These are phyloP conservation scores for Cyanistes caeruleus DNA, from an alignment of 2,113 vertebrate species.

Conservation along the genomic window DNA sequence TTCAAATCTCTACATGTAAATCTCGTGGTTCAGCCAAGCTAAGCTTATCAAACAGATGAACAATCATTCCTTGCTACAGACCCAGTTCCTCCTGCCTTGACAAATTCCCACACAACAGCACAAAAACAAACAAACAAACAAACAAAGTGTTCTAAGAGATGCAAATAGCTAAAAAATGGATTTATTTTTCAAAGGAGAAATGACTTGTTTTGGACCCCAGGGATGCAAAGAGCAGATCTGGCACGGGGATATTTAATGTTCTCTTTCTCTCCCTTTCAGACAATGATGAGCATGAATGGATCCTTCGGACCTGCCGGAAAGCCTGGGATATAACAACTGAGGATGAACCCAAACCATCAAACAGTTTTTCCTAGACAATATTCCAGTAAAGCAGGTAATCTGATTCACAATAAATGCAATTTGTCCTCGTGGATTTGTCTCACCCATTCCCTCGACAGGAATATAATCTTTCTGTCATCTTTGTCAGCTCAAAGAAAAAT, in stretches of 20 bases:
- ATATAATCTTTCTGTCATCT: slow-evolving; percentile 63
- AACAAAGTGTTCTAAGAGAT: background rate
- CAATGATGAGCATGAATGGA: slow-evolving; percentile 89
- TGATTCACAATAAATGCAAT: background rate
- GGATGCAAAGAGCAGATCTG: background rate
- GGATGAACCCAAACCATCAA: background rate
- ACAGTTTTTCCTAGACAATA: background rate
- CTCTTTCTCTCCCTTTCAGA: slow-evolving; percentile 76
- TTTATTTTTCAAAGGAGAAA: background rate
- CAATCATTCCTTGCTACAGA: background rate
- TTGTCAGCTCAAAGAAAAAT: slow-evolving; percentile 60
- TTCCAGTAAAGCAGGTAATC: background rate
- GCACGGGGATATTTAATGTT: background rate
- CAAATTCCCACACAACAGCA: background rate
- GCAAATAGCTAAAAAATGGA: background rate
- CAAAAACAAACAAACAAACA: background rate
- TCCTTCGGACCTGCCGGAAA: slow-evolving; percentile 85
- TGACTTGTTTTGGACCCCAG: background rate
- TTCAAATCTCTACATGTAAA: background rate
- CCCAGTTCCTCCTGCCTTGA: background rate
- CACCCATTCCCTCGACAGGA: slow-evolving; percentile 32
- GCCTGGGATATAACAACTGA: slow-evolving; percentile 71
- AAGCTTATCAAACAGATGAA: background rate
- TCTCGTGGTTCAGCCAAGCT: background rate
- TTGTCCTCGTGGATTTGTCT: background rate